Conservation (phyloP, 1,140 invertebrate species). For the Cyclina sinensis region DNA sequence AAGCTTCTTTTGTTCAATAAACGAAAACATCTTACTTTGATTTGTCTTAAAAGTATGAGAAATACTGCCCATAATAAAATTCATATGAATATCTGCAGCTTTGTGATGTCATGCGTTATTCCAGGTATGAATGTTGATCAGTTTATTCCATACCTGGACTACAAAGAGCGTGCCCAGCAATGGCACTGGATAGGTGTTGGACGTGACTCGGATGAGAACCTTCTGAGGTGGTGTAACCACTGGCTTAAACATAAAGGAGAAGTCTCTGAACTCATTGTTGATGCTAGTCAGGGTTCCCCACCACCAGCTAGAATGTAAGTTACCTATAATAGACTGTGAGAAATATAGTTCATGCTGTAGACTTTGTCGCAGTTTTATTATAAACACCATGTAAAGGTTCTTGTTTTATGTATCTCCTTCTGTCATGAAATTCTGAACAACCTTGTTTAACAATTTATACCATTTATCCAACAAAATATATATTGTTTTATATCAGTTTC, state of each 20-base stretch:
- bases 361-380: background rate
- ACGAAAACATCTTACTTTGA: too few species aligned
- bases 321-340: background rate
- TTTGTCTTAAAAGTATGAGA: too few species aligned
- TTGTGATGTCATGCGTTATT: background rate
- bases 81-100: too few species aligned
- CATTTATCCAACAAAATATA: too few species aligned
- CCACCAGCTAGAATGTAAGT: slow-evolving; percentile 86
- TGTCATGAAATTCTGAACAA: too few species aligned
- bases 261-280: slow-evolving; percentile 76
- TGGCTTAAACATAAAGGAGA: slow-evolving; percentile 91
- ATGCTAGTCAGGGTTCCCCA: slow-evolving; percentile 83
- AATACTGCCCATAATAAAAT: too few species aligned
- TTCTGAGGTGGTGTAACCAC: slow-evolving; percentile 91
- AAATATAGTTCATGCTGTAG: background rate
- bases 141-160: slow-evolving; percentile 97
- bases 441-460: too few species aligned
- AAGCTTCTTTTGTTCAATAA: too few species aligned
- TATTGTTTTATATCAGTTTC: too few species aligned
- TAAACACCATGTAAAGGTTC: background rate
- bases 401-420: too few species aligned
- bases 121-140: slow-evolving; percentile 92
- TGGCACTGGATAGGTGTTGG: slow-evolving; percentile 99
- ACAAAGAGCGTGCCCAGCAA: slow-evolving; percentile 90
- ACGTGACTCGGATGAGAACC: slow-evolving; percentile 94